Percentiles rank a stretch among this genome's conserved stretches.
Conservation (phyloP, 2,113 vertebrate species). For the Pedionomus torquatus region DNA sequence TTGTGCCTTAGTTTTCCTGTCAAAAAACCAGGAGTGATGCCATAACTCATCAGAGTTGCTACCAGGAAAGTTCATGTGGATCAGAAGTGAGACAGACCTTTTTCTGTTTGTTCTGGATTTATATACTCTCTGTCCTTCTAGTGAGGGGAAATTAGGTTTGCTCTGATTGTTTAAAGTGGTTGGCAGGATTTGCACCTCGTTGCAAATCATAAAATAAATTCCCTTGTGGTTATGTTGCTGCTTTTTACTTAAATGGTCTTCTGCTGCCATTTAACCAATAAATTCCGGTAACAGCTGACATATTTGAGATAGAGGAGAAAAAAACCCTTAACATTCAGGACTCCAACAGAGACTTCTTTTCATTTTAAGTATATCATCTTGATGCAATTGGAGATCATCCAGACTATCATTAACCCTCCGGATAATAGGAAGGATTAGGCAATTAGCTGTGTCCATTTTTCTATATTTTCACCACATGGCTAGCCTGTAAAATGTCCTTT, state of each 20-base stretch:
- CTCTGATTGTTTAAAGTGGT: constrained; percentile 42
- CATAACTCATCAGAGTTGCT: neutral
- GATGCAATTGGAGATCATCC: neutral
- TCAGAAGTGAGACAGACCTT: neutral
- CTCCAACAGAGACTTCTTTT: neutral
- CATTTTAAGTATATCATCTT: neutral
- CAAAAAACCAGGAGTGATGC: neutral
- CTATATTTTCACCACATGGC: accelerated
- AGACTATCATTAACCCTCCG: neutral
- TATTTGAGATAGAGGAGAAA: constrained; percentile 13
- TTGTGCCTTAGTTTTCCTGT: neutral
- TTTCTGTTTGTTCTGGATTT: constrained; percentile 14
- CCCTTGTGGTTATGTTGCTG: constrained; percentile 9
- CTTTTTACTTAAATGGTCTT: constrained; percentile 18
- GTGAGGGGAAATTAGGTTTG: constrained; percentile 24
- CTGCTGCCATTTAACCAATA: constrained; percentile 29
- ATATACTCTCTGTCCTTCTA: neutral
- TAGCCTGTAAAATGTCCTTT: neutral
- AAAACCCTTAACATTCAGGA: neutral
- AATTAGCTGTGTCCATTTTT: neutral
- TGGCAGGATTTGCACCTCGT: constrained; percentile 44
- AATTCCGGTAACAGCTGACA: constrained; percentile 26
- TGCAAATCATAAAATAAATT: constrained; percentile 49
- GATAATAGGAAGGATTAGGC: neutral
- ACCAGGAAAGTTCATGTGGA: neutral